These are phyloP conservation scores for Lasioglossum calceatum DNA, from an alignment of 2,888 invertebrate genomes.

Conservation along the genomic window DNA sequence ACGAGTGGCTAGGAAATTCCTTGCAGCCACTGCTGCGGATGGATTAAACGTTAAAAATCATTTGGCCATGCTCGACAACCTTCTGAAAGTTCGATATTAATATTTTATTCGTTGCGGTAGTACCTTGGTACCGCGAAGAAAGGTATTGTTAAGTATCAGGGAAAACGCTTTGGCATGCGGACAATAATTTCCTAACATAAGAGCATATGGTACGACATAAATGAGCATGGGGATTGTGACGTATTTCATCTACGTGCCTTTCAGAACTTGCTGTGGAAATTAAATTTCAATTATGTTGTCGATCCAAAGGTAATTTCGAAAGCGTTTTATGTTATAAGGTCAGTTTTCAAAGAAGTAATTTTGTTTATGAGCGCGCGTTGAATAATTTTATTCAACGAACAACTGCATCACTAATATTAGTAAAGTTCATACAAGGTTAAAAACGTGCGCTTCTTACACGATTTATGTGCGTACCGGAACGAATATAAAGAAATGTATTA, in stretches of 20 bases:
- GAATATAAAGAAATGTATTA: not conserved
- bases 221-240: not conserved
- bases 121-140: not conserved
- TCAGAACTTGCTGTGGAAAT: not conserved
- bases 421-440: not conserved
- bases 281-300: not conserved
- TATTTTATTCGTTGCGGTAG: constrained; percentile 1
- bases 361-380: no score
- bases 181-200: constrained; percentile 31
- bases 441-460: not conserved
- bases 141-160: not conserved
- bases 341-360: not conserved
- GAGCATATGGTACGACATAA: constrained; percentile 6
- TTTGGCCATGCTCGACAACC: constrained; percentile 27
- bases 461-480: not conserved
- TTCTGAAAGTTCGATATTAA: constrained; percentile 24
- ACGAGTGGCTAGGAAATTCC: constrained; percentile 39
- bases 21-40: not conserved
- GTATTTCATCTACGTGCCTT: not conserved
- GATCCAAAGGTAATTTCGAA: not conserved
- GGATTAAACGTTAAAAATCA: constrained; percentile 55
- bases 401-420: not conserved
- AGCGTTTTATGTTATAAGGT: not conserved
- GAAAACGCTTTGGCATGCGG: not conserved
- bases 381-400: not conserved